Evolutionary conservation across 2,797 vertebrate genomes (phyloP).

Genomic region (Rhinophrynus dorsalis): DNA sequence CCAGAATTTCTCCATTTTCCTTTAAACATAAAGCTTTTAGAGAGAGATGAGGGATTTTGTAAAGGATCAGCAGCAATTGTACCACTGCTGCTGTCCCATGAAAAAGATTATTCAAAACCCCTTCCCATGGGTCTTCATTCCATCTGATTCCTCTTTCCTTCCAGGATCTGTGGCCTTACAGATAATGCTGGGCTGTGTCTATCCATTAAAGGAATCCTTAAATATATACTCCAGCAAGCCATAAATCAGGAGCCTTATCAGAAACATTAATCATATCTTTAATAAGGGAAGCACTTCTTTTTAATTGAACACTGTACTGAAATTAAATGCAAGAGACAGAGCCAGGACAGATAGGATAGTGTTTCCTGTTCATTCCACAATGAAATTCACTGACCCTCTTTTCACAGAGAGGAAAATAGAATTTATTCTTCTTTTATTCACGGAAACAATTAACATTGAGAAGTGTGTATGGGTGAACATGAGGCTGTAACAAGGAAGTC

Average conservation of each 20-base stretch:
- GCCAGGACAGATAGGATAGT: slow-evolving; percentile 66
- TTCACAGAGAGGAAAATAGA: slow-evolving; percentile 58
- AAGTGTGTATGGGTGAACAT: slow-evolving; percentile 38
- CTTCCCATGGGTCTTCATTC: slow-evolving; percentile 68
- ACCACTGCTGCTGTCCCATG: slow-evolving; percentile 65
- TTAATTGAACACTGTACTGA: slow-evolving; percentile 70
- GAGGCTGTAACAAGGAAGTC: slow-evolving; percentile 30
- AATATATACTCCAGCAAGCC: slow-evolving; percentile 67
- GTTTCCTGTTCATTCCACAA: slow-evolving; percentile 64
- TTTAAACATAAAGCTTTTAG: no score
- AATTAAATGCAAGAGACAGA: slow-evolving; percentile 66
- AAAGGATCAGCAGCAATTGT: slow-evolving; percentile 1
- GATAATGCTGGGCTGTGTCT: slow-evolving; percentile 84
- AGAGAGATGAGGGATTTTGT: neutral
- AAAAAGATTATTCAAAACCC: slow-evolving; percentile 72
- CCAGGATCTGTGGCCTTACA: slow-evolving; percentile 89
- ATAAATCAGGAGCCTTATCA: slow-evolving; percentile 74
- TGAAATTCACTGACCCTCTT: slow-evolving; percentile 68
- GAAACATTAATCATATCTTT: slow-evolving; percentile 70
- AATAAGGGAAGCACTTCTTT: slow-evolving; percentile 73
- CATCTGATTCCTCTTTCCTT: slow-evolving; percentile 89
- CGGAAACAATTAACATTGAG: slow-evolving; percentile 53
- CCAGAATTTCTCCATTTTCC: no score
- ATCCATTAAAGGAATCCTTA: slow-evolving; percentile 70
- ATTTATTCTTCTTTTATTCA: slow-evolving; percentile 45